phyloP scores from a whole-genome alignment of 2,888 invertebrate species.

The Malthinus flaveolus region DNA sequence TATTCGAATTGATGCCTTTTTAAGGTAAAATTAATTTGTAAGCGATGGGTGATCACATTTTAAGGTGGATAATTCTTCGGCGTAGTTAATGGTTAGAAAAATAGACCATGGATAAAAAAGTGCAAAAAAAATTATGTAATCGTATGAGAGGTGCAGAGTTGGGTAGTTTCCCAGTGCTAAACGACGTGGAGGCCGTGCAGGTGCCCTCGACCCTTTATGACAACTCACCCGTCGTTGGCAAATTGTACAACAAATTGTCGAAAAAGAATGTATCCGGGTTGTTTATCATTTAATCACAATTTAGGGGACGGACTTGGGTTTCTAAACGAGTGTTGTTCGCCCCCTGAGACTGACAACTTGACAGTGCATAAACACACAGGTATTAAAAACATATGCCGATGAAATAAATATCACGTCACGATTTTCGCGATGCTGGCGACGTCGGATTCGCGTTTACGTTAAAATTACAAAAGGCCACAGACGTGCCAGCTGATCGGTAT shows the following conservation, averaged over 20 bases:
- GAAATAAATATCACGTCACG: conserved; percentile 30
- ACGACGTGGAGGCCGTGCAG: conserved; percentile 30
- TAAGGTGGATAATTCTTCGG: too few relatives aligned
- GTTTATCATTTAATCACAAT: conserved; percentile 47
- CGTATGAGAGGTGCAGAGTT: conserved; percentile 18
- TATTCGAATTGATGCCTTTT: too few relatives aligned
- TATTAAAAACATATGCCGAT: conserved; percentile 32
- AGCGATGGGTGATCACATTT: too few relatives aligned
- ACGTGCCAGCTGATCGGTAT: conserved; percentile 29
- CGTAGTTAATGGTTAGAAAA: too few relatives aligned
- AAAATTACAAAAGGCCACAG: conserved; percentile 26
- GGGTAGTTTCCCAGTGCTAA: conserved; percentile 14
- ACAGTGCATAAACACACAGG: conserved; percentile 25
- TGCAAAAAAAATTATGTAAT: conserved; percentile 14
- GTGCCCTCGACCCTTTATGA: conserved; percentile 26
- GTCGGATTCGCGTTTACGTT: conserved; percentile 32
- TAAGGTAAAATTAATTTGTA: too few relatives aligned
- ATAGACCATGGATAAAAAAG: conserved; percentile 6
- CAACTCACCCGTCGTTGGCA: conserved; percentile 49
- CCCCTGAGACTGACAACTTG: conserved; percentile 21
- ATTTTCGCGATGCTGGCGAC: conserved; percentile 33
- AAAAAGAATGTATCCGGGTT: conserved; percentile 49
- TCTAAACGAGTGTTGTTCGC: conserved; percentile 18
- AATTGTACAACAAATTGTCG: conserved; percentile 50
- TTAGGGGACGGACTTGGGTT: conserved; percentile 20